These are phyloP conservation scores for Sebastes oblongus DNA, from an alignment of 2,797 vertebrate species.

Conservation along the genomic window DNA sequence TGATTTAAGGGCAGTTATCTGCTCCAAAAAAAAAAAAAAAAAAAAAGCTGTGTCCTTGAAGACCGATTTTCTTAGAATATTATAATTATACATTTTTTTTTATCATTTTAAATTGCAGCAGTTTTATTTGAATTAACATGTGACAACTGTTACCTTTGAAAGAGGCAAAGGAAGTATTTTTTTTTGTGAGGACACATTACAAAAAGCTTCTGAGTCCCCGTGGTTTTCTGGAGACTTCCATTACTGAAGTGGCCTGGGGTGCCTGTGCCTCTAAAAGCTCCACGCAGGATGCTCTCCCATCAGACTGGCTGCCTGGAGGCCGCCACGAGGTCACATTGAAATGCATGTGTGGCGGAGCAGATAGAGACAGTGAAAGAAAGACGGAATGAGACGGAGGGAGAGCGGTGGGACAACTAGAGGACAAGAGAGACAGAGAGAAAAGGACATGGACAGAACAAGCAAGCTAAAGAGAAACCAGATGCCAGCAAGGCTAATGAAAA, in stretches of 20 bases:
- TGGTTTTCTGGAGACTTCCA: slow-evolving; percentile 63
- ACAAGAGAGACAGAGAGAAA: background rate
- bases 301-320: slow-evolving; percentile 56
- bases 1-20: background rate
- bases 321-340: slow-evolving; percentile 64
- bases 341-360: slow-evolving; percentile 50
- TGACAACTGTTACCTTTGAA: slow-evolving; percentile 19
- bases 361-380: slow-evolving; percentile 11
- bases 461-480: background rate
- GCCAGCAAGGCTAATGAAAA: slow-evolving; percentile 38
- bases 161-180: slow-evolving; percentile 7
- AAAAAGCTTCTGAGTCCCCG: slow-evolving; percentile 35
- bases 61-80: background rate
- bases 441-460: background rate
- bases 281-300: slow-evolving; percentile 49
- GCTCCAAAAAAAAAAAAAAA: background rate
- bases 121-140: background rate
- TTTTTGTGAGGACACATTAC: slow-evolving; percentile 34
- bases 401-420: background rate
- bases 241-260: slow-evolving; percentile 65
- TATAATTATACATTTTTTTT: background rate
- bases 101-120: background rate
- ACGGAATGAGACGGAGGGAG: background rate
- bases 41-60: background rate
- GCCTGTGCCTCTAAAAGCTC: slow-evolving; percentile 66